These are phyloP conservation scores for Ctenosaura bakeri DNA, from an alignment of 2,797 vertebrate genomes.

Conservation along the genomic window DNA sequence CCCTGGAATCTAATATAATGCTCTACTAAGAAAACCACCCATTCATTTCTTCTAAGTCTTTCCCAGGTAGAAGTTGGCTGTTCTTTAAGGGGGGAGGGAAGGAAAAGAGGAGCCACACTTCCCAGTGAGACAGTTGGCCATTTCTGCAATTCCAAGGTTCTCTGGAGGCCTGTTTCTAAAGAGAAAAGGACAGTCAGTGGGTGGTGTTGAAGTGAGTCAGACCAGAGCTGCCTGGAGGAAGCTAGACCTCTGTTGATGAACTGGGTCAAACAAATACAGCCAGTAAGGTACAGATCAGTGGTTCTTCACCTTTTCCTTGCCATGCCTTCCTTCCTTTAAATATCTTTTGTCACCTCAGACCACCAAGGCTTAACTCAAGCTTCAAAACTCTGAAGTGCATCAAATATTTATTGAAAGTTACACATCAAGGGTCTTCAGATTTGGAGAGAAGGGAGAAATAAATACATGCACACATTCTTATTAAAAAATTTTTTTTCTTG, in stretches of 20 bases:
- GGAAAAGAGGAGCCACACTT: not conserved
- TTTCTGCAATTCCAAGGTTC: not conserved
- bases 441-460: too few species aligned
- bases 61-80: not conserved
- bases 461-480: too few species aligned
- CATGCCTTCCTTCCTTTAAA: too few species aligned
- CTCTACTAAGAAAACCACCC: not conserved
- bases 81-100: not conserved
- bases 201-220: slow-evolving; percentile 18
- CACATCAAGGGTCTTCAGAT: too few species aligned
- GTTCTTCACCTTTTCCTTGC: too few species aligned
- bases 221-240: not conserved
- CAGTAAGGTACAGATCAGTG: not conserved
- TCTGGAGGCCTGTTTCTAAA: not conserved
- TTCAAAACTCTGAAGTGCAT: too few species aligned
- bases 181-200: not conserved
- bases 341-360: too few species aligned
- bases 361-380: too few species aligned
- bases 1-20: too few species aligned
- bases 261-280: not conserved
- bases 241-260: not conserved
- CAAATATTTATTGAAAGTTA: too few species aligned
- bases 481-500: too few species aligned
- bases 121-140: not conserved
- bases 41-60: not conserved